phyloP scores from a whole-genome alignment of 2,797 vertebrate genomes.

The Echeneis naucrates region DNA sequence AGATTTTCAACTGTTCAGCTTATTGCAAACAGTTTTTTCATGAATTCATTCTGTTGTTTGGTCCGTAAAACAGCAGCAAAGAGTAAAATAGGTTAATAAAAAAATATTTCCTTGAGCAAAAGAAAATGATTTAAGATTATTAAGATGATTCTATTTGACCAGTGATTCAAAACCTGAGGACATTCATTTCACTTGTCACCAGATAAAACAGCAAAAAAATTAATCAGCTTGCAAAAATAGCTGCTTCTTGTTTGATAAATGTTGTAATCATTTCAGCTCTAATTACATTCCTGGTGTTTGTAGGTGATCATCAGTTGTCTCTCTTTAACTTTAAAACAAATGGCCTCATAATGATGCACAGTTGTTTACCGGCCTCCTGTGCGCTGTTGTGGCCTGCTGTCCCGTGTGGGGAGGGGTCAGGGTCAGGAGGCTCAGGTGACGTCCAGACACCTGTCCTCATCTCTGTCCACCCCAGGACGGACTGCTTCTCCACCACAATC shows the following conservation, averaged over 20 bases:
- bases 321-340: neutral
- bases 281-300: neutral
- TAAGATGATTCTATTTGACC: neutral
- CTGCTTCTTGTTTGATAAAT: neutral
- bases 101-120: neutral
- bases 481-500: constrained; percentile 45
- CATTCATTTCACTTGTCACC: neutral
- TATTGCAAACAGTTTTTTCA: neutral
- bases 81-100: neutral
- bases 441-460: constrained; percentile 49
- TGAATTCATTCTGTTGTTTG: neutral
- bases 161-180: neutral
- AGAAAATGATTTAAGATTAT: neutral
- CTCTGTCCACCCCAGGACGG: constrained; percentile 30
- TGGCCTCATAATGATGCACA: no score
- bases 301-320: neutral
- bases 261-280: neutral
- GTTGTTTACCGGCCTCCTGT: constrained; percentile 36
- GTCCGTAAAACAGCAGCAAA: neutral
- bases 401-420: constrained; percentile 7
- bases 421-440: constrained; percentile 64
- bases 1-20: neutral
- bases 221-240: no score
- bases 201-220: neutral
- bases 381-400: neutral